These are phyloP conservation scores for Fistularia tabacaria DNA, from an alignment of 2,797 vertebrate genomes.

Conservation along the genomic window DNA sequence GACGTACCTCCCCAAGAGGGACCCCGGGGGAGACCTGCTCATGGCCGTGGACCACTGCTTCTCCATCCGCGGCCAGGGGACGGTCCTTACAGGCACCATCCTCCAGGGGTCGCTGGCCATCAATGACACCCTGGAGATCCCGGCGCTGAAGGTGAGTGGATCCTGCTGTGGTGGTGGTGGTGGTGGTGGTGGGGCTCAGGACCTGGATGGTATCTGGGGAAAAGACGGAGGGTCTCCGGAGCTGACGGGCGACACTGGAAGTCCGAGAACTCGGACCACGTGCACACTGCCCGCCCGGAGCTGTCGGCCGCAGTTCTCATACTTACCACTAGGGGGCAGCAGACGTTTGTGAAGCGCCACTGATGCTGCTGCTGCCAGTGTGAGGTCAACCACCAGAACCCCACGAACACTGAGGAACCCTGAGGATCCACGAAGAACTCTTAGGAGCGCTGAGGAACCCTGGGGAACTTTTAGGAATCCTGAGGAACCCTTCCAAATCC, in stretches of 20 bases:
- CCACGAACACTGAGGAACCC: too few relatives aligned
- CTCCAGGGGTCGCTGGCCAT: slow-evolving; percentile 90
- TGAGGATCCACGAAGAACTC: too few relatives aligned
- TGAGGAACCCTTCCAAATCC: too few relatives aligned
- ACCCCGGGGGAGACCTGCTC: slow-evolving; percentile 86
- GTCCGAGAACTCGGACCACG: slow-evolving; percentile 83
- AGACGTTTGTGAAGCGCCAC: slow-evolving; percentile 35
- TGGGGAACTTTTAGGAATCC: too few relatives aligned
- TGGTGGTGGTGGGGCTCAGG: too few relatives aligned
- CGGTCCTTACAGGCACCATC: slow-evolving; percentile 96
- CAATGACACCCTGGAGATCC: slow-evolving; percentile 94
- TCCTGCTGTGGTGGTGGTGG: too few relatives aligned
- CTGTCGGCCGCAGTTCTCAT: slow-evolving; percentile 21
- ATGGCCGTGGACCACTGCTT: slow-evolving; percentile 99
- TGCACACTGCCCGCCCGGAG: slow-evolving; percentile 56
- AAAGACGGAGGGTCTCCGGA: slow-evolving; percentile 25
- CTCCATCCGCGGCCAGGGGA: slow-evolving; percentile 97
- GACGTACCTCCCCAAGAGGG: slow-evolving; percentile 88
- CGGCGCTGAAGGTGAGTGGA: slow-evolving; percentile 85
- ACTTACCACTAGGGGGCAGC: slow-evolving; percentile 67
- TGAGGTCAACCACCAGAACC: too few relatives aligned
- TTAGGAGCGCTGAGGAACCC: too few relatives aligned
- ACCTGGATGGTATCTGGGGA: slow-evolving; percentile 41
- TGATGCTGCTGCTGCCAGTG: not conserved
- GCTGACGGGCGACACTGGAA: slow-evolving; percentile 22